Evolutionary conservation across 2,113 vertebrate genomes (phyloP).

Genomic region (Solea senegalensis): DNA sequence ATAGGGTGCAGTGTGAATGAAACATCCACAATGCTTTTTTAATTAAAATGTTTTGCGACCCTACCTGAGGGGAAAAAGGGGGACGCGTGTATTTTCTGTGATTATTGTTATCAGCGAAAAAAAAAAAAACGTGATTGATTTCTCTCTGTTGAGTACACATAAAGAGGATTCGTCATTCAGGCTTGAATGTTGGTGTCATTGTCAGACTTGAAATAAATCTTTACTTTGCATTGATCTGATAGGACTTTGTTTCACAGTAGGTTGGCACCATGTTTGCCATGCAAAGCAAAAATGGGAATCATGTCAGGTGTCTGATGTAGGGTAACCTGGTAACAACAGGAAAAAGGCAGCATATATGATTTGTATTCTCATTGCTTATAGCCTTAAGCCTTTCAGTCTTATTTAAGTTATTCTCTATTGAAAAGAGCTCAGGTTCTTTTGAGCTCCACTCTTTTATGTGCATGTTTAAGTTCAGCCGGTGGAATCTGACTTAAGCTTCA

Average conservation of each 20-base stretch:
- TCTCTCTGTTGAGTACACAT: not conserved
- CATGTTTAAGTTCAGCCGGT: not conserved
- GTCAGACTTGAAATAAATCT: slow-evolving; percentile 9
- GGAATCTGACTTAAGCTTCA: not conserved
- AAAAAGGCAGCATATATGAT: slow-evolving; percentile 17
- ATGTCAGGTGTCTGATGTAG: slow-evolving; percentile 80
- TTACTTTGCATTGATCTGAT: slow-evolving; percentile 3
- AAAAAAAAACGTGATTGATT: slow-evolving; percentile 19
- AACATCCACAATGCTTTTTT: slow-evolving; percentile 55
- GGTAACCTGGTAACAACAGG: slow-evolving; percentile 64
- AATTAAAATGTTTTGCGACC: slow-evolving; percentile 51
- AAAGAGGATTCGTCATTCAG: slow-evolving; percentile 1
- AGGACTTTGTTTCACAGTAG: not conserved
- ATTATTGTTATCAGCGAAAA: slow-evolving; percentile 15
- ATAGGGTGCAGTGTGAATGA: slow-evolving; percentile 60
- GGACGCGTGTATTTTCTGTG: not conserved
- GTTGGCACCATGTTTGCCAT: slow-evolving; percentile 51
- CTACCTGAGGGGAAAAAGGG: not conserved
- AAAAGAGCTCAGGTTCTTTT: too few relatives aligned
- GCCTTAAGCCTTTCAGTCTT: not conserved
- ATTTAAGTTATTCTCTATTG: too few relatives aligned
- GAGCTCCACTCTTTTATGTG: not conserved
- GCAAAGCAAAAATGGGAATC: slow-evolving; percentile 63
- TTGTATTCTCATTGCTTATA: not conserved
- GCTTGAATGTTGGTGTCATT: slow-evolving; percentile 5